Conservation (phyloP, 1,140 invertebrate genomes). For the Drosophila eugracilis region DNA sequence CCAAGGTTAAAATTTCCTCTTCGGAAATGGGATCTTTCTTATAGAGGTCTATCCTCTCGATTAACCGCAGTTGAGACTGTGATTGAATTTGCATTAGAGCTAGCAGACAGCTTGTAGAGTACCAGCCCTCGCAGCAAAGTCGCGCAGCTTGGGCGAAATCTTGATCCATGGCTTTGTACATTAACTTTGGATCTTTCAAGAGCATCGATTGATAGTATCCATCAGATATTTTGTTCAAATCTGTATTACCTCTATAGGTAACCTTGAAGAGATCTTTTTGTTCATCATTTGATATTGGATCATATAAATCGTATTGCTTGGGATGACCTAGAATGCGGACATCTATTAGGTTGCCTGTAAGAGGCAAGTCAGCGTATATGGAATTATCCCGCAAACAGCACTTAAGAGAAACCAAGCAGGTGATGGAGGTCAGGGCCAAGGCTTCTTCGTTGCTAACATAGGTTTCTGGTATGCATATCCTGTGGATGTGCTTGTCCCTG, state of each 20-base stretch:
- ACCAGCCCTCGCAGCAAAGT: neutral
- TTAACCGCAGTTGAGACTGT: no score
- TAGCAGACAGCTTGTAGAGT: neutral
- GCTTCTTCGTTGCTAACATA: slow-evolving; percentile 1
- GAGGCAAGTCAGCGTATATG: neutral
- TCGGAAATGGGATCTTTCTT: neutral
- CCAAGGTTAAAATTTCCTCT: neutral
- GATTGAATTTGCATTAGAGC: no score
- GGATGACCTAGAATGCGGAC: neutral
- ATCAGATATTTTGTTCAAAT: no score
- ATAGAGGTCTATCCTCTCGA: neutral
- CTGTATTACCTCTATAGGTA: neutral
- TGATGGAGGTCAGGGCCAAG: neutral
- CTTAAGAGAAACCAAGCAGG: neutral
- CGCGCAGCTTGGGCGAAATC: neutral
- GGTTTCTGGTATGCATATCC: neutral
- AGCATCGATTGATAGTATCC: neutral
- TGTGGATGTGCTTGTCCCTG: neutral
- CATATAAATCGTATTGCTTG: neutral
- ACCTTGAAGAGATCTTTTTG: neutral
- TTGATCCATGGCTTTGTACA: neutral
- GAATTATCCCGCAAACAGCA: slow-evolving; percentile 1
- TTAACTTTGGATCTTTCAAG: neutral
- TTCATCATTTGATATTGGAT: neutral
- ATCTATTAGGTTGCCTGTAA: neutral